Evolutionary conservation across 2,888 invertebrate genomes (phyloP).

Genomic region (Ophion slaviceki): DNA sequence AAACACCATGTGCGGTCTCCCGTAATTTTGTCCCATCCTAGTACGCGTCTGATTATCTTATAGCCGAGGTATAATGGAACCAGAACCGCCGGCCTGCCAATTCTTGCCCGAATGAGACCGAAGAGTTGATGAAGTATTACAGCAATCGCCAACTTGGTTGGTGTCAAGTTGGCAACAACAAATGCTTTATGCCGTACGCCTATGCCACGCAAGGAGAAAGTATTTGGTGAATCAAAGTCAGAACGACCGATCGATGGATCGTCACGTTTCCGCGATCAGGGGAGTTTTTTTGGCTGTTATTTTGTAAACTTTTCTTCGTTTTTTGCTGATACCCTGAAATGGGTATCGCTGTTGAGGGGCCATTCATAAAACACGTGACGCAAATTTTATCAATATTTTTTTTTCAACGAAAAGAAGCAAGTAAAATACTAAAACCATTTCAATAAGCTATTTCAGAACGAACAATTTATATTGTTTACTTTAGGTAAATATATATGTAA

Average conservation of each 20-base stretch:
- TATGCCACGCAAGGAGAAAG: constrained; percentile 11
- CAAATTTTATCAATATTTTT: too few relatives aligned
- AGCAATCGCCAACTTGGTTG: constrained; percentile 9
- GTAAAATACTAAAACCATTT: too few relatives aligned
- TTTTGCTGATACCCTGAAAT: too few relatives aligned
- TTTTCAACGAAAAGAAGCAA: too few relatives aligned
- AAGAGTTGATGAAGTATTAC: constrained; percentile 18
- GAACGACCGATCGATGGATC: constrained; percentile 40
- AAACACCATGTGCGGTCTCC: too few relatives aligned
- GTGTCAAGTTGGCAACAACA: constrained; percentile 26
- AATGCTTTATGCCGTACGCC: background rate
- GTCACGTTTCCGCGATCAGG: constrained; percentile 40
- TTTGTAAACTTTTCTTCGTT: background rate
- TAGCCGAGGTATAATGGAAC: constrained; percentile 12
- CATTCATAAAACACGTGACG: too few relatives aligned
- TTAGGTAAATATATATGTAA: too few relatives aligned
- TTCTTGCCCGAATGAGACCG: constrained; percentile 15
- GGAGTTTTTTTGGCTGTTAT: background rate
- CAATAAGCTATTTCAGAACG: too few relatives aligned
- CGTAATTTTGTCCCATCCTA: too few relatives aligned
- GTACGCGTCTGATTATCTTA: too few relatives aligned
- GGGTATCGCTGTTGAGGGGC: too few relatives aligned
- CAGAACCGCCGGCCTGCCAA: constrained; percentile 1
- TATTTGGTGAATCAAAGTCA: background rate
- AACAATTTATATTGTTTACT: too few relatives aligned